Percentiles rank a stretch among this genome's conserved stretches.
These are phyloP conservation scores for Podarcis siculus DNA, from an alignment of 2,797 vertebrate species.

Conservation along the genomic window DNA sequence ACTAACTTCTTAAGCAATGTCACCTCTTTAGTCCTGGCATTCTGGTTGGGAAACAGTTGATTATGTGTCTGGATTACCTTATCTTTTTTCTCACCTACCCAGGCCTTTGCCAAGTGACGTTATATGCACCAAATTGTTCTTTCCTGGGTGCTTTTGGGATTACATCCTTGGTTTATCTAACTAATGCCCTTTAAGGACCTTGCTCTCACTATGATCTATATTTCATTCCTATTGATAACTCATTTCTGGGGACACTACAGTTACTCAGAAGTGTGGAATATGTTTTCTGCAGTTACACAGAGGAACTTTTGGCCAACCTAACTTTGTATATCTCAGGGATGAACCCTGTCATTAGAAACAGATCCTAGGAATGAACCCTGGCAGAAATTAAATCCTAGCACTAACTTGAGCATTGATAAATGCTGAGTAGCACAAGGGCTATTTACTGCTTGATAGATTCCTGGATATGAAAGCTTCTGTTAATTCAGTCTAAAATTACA, in stretches of 20 bases:
- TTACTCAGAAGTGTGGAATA: neutral
- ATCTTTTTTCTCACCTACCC: neutral
- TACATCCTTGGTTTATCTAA: neutral
- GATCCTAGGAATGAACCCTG: neutral
- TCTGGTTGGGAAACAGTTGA: neutral
- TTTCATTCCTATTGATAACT: neutral
- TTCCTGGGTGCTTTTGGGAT: neutral
- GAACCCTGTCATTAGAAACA: neutral
- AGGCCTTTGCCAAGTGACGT: neutral
- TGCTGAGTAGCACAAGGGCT: neutral
- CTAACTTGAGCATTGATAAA: neutral
- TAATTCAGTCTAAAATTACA: constrained; percentile 5
- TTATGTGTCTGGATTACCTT: neutral
- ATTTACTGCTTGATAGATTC: neutral
- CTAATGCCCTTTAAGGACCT: neutral
- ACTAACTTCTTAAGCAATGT: neutral
- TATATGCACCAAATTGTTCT: neutral
- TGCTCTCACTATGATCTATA: neutral
- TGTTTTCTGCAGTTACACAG: neutral
- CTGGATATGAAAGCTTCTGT: neutral
- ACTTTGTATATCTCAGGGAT: neutral
- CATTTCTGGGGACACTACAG: neutral
- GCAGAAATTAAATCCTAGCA: neutral
- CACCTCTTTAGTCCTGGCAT: neutral
- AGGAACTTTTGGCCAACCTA: too few relatives aligned